Evolutionary conservation across 2,888 invertebrate species (phyloP), one percentile per base, ranked within the genome.

Genomic region (Apotomis turbidana): DNA sequence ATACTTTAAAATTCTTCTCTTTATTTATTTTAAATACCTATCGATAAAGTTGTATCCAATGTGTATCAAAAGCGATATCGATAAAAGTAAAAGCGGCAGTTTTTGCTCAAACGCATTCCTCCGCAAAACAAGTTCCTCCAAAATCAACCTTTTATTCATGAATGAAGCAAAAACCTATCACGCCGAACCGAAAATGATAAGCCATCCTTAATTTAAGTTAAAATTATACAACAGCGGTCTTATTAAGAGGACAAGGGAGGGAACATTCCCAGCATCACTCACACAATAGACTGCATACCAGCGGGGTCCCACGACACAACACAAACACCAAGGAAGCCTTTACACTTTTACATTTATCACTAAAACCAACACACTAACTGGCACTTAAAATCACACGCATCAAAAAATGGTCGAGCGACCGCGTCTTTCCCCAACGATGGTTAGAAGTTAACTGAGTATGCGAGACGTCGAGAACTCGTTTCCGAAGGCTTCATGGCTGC

Each of bases 201-300:
- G 68, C 49, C 41, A 62, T 55, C 6, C 57, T 55, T 67, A 57
- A 61, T 64, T 60, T 62, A 60, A 64, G 55, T 71, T 66, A 61
- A 60, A 64, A 60, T 71, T 66, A 61, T 44, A 69, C 67, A 61
- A 49, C 62, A 72, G 55, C 52, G 51, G 46, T 46, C 41, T 68
- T 72, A 71, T 68, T 62, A 72, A 41, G 36, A 4, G 51, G 58
- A 63, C 57, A 83, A 79, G 79, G 74, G 79, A 78, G 77, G 80
- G 81, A 84, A 44, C 9, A 83, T 85, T 83, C 79, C 75, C 77
- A 73, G 67, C 78, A 77, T 74, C 74, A 71, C 77, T 79, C 36
- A 73, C 70, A 81, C 80, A 80, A 82, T 81, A 83, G 79, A 79
- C 74, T 70, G 83, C 89, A 88, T 89, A 87, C 89, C 89, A 83